Evolutionary conservation across 2,113 vertebrate genomes (phyloP).

Genomic region (Trogon melanurus): DNA sequence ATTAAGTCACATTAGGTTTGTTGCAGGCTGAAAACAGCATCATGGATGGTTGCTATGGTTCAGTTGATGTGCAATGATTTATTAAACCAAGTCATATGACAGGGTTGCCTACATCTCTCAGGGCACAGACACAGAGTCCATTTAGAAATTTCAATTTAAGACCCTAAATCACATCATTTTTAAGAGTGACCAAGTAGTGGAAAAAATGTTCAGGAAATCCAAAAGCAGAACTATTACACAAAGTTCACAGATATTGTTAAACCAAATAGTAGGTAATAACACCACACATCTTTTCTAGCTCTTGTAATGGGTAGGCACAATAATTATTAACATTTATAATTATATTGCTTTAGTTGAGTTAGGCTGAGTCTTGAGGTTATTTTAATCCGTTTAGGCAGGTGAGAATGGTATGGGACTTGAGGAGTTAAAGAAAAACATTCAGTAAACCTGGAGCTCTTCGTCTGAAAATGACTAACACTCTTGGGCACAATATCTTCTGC

Average conservation of each 20-base stretch:
- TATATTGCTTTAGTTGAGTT: not conserved
- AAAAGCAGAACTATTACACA: not conserved
- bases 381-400: not conserved
- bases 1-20: not conserved
- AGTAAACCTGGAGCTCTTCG: slow-evolving; percentile 6
- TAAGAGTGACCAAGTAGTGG: not conserved
- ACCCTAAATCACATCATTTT: not conserved
- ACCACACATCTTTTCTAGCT: slow-evolving; percentile 1
- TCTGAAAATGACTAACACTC: slow-evolving; percentile 30
- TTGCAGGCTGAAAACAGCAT: not conserved
- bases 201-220: slow-evolving; percentile 31
- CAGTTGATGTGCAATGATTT: not conserved
- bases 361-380: not conserved
- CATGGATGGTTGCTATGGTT: not conserved
- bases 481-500: slow-evolving; percentile 26
- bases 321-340: not conserved
- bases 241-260: not conserved
- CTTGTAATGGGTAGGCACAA: not conserved
- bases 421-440: slow-evolving; percentile 40
- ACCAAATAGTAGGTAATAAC: not conserved
- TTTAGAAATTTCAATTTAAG: slow-evolving; percentile 1
- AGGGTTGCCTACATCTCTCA: not conserved
- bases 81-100: not conserved
- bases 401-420: not conserved
- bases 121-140: not conserved